Base-by-base conservation (phyloP, 2,888 invertebrate species). In the Hirtodrosophila histrioides region DNA sequence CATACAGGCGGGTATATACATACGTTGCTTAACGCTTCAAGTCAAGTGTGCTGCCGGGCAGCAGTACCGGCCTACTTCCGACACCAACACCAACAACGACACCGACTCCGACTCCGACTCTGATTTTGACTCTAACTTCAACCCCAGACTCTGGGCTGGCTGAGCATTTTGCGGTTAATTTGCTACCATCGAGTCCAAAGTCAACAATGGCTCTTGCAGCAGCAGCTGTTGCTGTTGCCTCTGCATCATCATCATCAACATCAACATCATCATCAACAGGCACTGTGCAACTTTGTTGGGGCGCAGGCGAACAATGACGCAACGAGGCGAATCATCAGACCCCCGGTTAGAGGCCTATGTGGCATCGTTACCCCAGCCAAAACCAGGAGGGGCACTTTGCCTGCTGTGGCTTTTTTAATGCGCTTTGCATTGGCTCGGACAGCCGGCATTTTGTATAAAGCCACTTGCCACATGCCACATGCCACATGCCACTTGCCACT, bases 161-260 rank as follows among this genome's bases (percentile, higher is more conserved):
- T 55, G 50, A 60, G 45, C 45, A 54, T 61, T 73, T 63, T 78
- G 77, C 55, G 82, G 77, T 66, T 77, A 77, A 78, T 81, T 78
- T 81, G 57, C 62, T 63, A 48, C 43, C 46, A 57, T 69, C 57
- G 62, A 75, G 75, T 55, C 57, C 39, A 75, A 63, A 78, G 71
- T 66, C 75, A 75, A 75, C 79, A 75, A 63, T 54, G 49, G 36
- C 17, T 54, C 57, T 55, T 51, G 61, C 61, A 61, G 51, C 55
- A 44, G 53, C 58, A 57, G 27, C 41, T 40, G 53, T 36, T 24
- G 29, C 39, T 33, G 33, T 50, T 29, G 33, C 49, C 27, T 17
- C 41, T 12, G 12, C 33, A 24, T 8, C 39, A 4, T 10, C 45
- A 10, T 41, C 51, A 24, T 29, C 8, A n/a, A n/a, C n/a, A 11